Conservation (phyloP, 2,113 vertebrate species). For the Anguilla rostrata region DNA sequence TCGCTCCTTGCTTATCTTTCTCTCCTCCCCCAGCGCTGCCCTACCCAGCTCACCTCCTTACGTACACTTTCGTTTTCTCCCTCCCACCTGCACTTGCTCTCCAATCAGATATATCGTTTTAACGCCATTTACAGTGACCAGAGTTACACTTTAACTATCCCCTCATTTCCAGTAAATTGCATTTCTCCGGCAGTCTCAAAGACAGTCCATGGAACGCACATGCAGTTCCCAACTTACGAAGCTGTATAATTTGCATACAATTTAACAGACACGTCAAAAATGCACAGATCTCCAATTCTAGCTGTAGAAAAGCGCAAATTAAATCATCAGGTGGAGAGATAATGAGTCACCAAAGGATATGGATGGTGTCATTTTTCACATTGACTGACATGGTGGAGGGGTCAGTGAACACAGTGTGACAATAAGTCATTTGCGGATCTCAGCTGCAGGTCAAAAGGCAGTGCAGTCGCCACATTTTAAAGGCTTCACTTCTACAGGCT, state of each 20-base stretch:
- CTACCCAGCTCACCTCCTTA: conserved; percentile 20
- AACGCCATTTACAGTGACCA: neutral
- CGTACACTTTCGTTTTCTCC: neutral
- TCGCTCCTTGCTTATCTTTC: conserved; percentile 47
- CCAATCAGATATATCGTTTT: neutral
- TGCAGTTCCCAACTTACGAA: neutral
- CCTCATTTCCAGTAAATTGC: neutral
- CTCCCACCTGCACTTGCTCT: neutral
- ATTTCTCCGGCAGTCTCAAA: neutral
- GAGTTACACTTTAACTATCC: neutral
- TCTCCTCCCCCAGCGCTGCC: neutral
- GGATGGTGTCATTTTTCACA: neutral
- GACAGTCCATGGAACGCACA: neutral
- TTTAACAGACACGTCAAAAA: neutral
- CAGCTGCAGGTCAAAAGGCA: neutral
- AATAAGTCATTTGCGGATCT: neutral
- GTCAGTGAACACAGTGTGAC: neutral
- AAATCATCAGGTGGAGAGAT: neutral
- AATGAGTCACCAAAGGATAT: neutral
- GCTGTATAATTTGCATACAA: neutral
- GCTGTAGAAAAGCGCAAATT: neutral
- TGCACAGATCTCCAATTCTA: neutral
- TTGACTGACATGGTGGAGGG: neutral
- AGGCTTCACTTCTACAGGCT: neutral
- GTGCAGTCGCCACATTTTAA: neutral